These are phyloP conservation scores for Dendrocincla tyrannina DNA, from an alignment of 2,797 vertebrate species.

Conservation along the genomic window DNA sequence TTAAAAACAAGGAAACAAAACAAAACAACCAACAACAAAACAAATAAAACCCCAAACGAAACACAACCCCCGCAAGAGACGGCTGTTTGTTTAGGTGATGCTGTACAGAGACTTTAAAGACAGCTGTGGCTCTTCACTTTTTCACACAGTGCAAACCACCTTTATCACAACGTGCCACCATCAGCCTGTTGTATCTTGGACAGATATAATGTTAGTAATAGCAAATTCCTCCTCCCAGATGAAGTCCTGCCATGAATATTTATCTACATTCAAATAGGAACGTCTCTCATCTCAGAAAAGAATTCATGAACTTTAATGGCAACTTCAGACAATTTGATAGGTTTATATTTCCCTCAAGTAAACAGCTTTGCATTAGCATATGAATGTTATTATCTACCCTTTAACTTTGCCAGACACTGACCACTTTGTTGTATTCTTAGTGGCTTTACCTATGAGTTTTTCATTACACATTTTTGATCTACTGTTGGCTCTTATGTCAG, in stretches of 20 bases:
- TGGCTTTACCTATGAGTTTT: conserved; percentile 4
- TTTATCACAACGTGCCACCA: neutral
- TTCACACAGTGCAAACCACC: neutral
- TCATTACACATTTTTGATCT: conserved; percentile 45
- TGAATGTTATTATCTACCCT: conserved; percentile 36
- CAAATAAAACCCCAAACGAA: neutral
- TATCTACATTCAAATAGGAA: conserved; percentile 33
- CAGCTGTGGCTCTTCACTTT: neutral
- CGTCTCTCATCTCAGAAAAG: neutral
- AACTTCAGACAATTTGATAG: conserved; percentile 26
- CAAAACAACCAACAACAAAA: neutral
- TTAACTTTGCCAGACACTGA: conserved; percentile 46
- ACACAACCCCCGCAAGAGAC: neutral
- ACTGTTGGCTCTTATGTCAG: conserved; percentile 29
- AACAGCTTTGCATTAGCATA: conserved; percentile 57
- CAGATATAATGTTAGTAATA: neutral
- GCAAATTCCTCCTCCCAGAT: neutral
- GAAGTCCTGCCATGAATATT: conserved; percentile 10
- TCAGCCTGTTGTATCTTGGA: neutral
- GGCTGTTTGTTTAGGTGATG: neutral
- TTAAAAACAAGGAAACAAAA: neutral
- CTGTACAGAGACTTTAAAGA: neutral
- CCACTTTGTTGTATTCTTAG: conserved; percentile 59
- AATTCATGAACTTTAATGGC: conserved; percentile 32
- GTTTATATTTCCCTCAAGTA: conserved; percentile 44